Evolutionary conservation across 2,888 invertebrate genomes (phyloP).

Genomic region (Acleris cristana): DNA sequence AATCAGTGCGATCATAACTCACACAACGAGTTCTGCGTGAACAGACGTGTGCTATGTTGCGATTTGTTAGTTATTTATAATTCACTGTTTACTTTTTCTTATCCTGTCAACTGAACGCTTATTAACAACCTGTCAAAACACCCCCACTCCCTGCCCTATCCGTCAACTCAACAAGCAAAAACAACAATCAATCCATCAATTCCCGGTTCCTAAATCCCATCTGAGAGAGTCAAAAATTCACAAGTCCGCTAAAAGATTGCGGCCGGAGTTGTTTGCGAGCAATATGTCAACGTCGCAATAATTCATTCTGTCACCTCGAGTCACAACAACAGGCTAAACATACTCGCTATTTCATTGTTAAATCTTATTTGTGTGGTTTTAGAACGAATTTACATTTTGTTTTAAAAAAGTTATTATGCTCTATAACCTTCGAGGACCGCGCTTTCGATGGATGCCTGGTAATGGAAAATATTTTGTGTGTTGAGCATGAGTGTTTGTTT

Average conservation of each 20-base stretch:
- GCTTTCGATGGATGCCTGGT: too few species aligned
- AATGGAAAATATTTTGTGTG: too few species aligned
- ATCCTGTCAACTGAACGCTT: neutral
- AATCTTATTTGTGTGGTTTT: slow-evolving; percentile 5
- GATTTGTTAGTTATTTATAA: too few species aligned
- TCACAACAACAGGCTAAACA: slow-evolving; percentile 44
- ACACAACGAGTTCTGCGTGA: too few species aligned
- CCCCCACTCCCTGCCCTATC: neutral
- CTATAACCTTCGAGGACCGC: too few species aligned
- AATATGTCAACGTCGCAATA: slow-evolving; percentile 60
- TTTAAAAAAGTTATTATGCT: too few species aligned
- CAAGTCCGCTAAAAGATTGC: slow-evolving; percentile 36
- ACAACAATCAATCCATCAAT: slow-evolving; percentile 35
- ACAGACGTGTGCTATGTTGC: too few species aligned
- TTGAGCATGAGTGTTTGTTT: too few species aligned
- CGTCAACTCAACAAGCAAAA: slow-evolving; percentile 23
- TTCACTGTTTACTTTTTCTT: too few species aligned
- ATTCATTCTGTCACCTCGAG: slow-evolving; percentile 58
- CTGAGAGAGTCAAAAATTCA: slow-evolving; percentile 36
- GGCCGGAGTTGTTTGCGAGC: slow-evolving; percentile 37
- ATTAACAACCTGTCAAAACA: neutral
- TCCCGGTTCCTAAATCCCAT: slow-evolving; percentile 29
- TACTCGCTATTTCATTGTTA: slow-evolving; percentile 22
- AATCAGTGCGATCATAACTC: too few species aligned
- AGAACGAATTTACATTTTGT: neutral